These are phyloP conservation scores for Myotis brandtii DNA, from an alignment of 2,113 vertebrate genomes.

Conservation along the genomic window DNA sequence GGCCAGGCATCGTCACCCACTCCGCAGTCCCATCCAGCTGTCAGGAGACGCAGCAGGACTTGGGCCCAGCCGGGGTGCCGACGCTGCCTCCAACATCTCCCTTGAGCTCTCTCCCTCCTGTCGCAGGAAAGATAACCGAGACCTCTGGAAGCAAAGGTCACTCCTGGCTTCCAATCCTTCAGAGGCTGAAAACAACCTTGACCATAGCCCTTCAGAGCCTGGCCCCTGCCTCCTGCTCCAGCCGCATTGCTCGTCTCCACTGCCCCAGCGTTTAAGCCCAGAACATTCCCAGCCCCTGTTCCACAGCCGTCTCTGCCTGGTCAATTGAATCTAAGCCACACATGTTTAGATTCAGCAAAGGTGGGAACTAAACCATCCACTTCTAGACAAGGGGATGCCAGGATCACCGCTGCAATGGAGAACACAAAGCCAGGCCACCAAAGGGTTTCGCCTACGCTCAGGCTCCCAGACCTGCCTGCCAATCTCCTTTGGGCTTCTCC, in stretches of 20 bases:
- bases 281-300: neutral
- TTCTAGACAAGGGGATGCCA: neutral
- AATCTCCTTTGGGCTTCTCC: neutral
- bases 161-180: neutral
- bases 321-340: neutral
- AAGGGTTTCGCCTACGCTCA: no score
- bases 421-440: accelerated
- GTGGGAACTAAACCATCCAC: no score
- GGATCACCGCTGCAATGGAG: neutral
- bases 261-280: neutral
- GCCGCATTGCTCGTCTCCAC: neutral
- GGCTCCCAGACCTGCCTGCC: neutral
- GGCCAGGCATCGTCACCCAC: neutral
- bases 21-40: neutral
- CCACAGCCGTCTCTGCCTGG: neutral
- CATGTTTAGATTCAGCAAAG: no score
- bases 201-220: neutral
- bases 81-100: neutral
- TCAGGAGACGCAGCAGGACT: neutral
- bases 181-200: neutral
- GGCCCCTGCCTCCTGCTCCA: neutral
- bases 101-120: neutral
- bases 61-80: neutral
- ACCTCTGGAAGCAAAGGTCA: neutral
- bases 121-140: neutral